phyloP scores from a whole-genome alignment of 2,888 invertebrate genomes.

The Zele albiditarsus region DNA sequence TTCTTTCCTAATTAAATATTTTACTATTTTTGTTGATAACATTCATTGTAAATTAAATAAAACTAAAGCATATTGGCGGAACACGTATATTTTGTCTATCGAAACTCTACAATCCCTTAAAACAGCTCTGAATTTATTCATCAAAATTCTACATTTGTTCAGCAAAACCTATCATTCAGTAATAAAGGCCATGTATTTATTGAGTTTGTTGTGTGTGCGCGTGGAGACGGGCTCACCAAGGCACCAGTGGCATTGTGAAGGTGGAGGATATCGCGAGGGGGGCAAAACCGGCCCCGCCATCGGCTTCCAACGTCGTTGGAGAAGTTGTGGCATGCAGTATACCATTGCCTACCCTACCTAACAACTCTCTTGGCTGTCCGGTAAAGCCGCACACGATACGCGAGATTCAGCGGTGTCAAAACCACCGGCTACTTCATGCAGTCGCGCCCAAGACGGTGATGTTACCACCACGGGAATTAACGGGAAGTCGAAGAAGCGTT shows the following conservation, averaged over 20 bases:
- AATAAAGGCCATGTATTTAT: no score
- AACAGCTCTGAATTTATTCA: no score
- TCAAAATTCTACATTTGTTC: no score
- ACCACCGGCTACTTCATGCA: slow-evolving; percentile 53
- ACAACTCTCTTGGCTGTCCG: slow-evolving; percentile 43
- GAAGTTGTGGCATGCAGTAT: slow-evolving; percentile 37
- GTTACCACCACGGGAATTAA: slow-evolving; percentile 50
- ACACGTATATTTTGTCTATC: no score
- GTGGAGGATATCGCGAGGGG: slow-evolving; percentile 17
- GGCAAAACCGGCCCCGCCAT: slow-evolving; percentile 32
- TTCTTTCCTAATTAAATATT: no score
- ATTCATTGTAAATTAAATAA: no score
- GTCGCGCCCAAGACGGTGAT: slow-evolving; percentile 60
- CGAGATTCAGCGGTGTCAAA: slow-evolving; percentile 47
- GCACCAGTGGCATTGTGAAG: slow-evolving; percentile 8
- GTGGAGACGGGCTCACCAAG: not conserved
- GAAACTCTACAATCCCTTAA: no score
- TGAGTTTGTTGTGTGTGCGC: not conserved
- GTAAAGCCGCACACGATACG: slow-evolving; percentile 35
- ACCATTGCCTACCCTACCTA: slow-evolving; percentile 49
- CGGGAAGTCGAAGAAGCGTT: slow-evolving; percentile 39
- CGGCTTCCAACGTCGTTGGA: slow-evolving; percentile 23
- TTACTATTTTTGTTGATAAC: no score
- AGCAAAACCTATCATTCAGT: no score
- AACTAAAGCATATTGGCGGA: no score